A percentile compares a stretch with the other conserved stretches of the same genome.
Evolutionary conservation across 2,888 invertebrate genomes (phyloP).

Genomic region (Atethmia centrago): DNA sequence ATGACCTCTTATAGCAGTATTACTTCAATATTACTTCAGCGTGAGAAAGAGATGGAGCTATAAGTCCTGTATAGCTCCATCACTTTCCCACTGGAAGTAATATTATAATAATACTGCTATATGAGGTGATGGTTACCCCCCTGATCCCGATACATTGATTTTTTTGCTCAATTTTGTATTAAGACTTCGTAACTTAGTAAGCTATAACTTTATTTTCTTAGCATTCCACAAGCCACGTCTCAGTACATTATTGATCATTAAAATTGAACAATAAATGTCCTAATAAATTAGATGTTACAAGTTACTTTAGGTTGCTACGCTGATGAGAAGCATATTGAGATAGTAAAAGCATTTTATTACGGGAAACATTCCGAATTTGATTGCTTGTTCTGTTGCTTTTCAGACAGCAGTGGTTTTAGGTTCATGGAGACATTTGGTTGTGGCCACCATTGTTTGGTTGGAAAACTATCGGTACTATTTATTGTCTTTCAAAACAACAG

Average conservation of each 20-base stretch:
- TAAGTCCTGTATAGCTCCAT: no score
- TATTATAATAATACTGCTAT: no score
- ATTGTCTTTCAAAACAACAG: slow-evolving; percentile 6
- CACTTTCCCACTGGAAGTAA: no score
- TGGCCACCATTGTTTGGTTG: slow-evolving; percentile 50
- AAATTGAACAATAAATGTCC: slow-evolving; percentile 85
- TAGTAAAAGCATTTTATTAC: slow-evolving; percentile 85
- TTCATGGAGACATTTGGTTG: slow-evolving; percentile 62
- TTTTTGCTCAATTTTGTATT: slow-evolving; percentile 37
- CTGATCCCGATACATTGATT: slow-evolving; percentile 18
- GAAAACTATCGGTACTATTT: slow-evolving; percentile 5
- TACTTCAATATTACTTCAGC: no score
- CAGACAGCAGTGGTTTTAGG: slow-evolving; percentile 41
- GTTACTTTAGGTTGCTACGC: slow-evolving; percentile 78
- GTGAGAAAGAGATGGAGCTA: no score
- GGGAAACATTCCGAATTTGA: slow-evolving; percentile 81
- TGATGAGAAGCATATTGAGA: slow-evolving; percentile 85
- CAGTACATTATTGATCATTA: slow-evolving; percentile 75
- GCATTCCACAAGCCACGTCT: slow-evolving; percentile 33
- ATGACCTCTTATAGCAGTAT: no score
- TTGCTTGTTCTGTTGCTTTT: slow-evolving; percentile 69
- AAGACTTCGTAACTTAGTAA: slow-evolving; percentile 18
- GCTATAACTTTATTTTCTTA: slow-evolving; percentile 46
- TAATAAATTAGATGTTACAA: slow-evolving; percentile 84
- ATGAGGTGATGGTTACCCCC: no score